phyloP scores from a whole-genome alignment of 2,113 vertebrate genomes.

The Lipophrys pholis region DNA sequence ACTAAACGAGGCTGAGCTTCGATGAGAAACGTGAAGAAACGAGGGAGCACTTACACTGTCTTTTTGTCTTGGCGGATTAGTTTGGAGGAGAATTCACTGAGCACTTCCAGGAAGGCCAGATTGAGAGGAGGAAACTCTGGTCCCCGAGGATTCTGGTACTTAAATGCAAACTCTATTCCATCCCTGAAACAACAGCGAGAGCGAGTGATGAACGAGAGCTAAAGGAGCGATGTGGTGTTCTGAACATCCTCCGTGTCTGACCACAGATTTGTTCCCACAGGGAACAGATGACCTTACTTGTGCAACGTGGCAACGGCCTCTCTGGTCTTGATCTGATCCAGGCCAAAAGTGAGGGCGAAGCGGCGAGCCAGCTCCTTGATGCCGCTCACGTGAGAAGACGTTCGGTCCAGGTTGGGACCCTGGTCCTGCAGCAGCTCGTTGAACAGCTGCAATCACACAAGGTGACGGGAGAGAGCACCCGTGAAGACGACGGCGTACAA shows the following conservation, averaged over 20 bases:
- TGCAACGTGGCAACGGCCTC: constrained; percentile 98
- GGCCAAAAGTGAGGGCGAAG: constrained; percentile 96
- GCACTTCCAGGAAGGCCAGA: constrained; percentile 96
- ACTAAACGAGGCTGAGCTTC: constrained; percentile 59
- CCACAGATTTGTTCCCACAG: no score
- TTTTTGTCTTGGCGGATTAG: constrained; percentile 98
- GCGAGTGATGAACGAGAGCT: background rate
- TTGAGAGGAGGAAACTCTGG: constrained; percentile 95
- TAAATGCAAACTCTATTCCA: constrained; percentile 99
- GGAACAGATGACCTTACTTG: constrained; percentile 87
- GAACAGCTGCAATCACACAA: constrained; percentile 86
- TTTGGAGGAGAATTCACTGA: constrained; percentile 98
- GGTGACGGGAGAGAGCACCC: background rate
- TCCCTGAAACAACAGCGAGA: constrained; percentile 81
- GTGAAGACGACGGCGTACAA: background rate
- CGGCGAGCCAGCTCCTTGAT: constrained; percentile 98
- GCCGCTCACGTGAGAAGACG: constrained; percentile 96
- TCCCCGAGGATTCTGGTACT: constrained; percentile 97
- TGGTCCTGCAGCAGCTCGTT: constrained; percentile 98
- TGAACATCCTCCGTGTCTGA: no score
- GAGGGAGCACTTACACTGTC: constrained; percentile 93
- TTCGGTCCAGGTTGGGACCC: constrained; percentile 96
- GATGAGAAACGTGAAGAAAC: constrained; percentile 33
- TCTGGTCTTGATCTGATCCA: constrained; percentile 99
- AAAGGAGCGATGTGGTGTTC: no score